A percentile compares a stretch with the other conserved stretches of the same genome.
Evolutionary conservation across 2,888 invertebrate species (phyloP).

Genomic region (Agrotis puta): DNA sequence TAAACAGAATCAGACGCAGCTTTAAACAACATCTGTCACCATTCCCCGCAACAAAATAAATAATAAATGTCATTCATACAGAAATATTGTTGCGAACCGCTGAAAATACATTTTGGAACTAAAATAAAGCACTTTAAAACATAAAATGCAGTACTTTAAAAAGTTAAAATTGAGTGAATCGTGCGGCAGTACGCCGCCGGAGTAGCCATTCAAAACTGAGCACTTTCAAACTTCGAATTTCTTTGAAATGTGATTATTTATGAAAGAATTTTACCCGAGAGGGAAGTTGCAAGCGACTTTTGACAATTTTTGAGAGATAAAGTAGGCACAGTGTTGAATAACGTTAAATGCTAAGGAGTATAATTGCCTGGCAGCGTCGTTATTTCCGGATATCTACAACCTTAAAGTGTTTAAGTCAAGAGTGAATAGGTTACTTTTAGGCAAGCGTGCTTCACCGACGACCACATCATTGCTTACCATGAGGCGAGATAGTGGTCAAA

Average conservation of each 20-base stretch:
- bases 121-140: conserved; percentile 53
- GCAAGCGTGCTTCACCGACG: too few relatives aligned
- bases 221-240: conserved; percentile 45
- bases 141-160: conserved; percentile 52
- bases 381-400: too few relatives aligned
- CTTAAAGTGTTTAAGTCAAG: too few relatives aligned
- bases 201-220: conserved; percentile 51
- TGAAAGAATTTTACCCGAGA: conserved; percentile 40
- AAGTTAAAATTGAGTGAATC: conserved; percentile 56
- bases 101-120: conserved; percentile 47
- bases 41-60: conserved; percentile 19
- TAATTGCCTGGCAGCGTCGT: too few relatives aligned
- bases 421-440: too few relatives aligned
- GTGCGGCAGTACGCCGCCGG: conserved; percentile 10
- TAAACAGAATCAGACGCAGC: neutral
- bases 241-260: conserved; percentile 53
- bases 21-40: conserved; percentile 4
- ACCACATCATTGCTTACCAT: too few relatives aligned
- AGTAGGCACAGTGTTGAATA: conserved; percentile 1
- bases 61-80: conserved; percentile 31
- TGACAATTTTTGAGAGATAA: conserved; percentile 37
- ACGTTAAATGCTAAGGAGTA: too few relatives aligned
- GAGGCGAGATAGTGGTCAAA: too few relatives aligned
- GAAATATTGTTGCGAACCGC: conserved; percentile 44
- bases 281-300: conserved; percentile 35